Evolutionary conservation across 2,113 vertebrate species (phyloP).

Genomic region (Colaptes auratus): DNA sequence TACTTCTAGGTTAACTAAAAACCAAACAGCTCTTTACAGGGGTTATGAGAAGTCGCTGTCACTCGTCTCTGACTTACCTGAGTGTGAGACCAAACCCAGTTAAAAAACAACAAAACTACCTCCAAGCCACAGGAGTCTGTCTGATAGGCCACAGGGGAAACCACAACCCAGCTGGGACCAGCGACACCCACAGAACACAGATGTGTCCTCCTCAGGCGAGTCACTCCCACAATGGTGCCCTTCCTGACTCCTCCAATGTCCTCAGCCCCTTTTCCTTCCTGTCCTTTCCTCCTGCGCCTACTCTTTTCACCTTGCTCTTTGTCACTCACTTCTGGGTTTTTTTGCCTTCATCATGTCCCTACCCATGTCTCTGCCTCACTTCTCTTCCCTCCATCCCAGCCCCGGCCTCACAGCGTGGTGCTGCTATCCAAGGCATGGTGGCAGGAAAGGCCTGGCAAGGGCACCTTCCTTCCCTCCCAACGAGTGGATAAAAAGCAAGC

Average conservation of each 20-base stretch:
- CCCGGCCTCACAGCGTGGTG: background rate
- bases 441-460: background rate
- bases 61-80: conserved; percentile 37
- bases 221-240: background rate
- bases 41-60: conserved; percentile 55
- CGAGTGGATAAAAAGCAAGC: conserved; percentile 22
- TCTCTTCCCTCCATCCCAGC: background rate
- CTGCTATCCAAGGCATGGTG: background rate
- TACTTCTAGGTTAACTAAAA: conserved; percentile 37
- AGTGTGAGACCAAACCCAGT: conserved; percentile 48
- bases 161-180: background rate
- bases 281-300: background rate
- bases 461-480: background rate
- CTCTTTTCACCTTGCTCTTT: background rate
- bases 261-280: conserved; percentile 14
- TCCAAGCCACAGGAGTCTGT: background rate
- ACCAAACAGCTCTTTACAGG: conserved; percentile 43
- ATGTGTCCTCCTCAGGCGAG: background rate
- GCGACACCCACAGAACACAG: background rate
- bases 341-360: background rate
- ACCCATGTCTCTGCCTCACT: background rate
- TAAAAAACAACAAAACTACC: conserved; percentile 28
- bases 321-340: background rate
- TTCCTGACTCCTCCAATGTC: background rate
- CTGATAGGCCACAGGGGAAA: background rate